phyloP scores from a whole-genome alignment of 2,888 invertebrate species.

The Chrysotoxum bicinctum region DNA sequence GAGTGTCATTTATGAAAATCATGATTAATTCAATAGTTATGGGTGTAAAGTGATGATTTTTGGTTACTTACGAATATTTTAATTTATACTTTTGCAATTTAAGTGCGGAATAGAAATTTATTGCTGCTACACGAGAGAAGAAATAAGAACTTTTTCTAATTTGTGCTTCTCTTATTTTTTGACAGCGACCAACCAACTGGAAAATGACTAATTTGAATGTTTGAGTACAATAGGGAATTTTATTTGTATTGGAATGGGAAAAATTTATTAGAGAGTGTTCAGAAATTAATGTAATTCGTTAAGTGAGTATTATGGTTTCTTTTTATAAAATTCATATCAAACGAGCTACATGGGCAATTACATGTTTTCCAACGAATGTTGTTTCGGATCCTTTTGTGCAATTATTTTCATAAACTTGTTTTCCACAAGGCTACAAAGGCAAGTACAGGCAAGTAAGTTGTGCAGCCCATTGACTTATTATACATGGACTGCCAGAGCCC shows the following conservation, averaged over 20 bases:
- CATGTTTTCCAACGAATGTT: no score
- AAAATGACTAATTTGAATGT: constrained; percentile 52
- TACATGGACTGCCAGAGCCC: no score
- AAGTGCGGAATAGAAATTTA: constrained; percentile 33
- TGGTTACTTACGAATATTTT: constrained; percentile 45
- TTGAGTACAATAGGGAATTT: constrained; percentile 23
- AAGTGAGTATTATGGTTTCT: neutral
- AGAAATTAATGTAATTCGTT: neutral
- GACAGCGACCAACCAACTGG: constrained; percentile 43
- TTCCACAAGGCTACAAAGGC: no score
- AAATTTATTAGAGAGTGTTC: neutral
- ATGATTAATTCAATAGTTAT: neutral
- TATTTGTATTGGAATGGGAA: neutral
- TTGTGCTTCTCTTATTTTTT: constrained; percentile 20
- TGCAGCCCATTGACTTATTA: no score
- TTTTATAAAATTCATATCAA: no score
- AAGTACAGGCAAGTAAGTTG: no score
- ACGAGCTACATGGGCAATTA: no score
- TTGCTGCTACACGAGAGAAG: constrained; percentile 9
- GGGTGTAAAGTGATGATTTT: constrained; percentile 21
- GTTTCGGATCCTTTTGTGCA: no score
- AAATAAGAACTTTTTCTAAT: constrained; percentile 20
- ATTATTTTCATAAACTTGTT: no score
- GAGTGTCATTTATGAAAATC: neutral
- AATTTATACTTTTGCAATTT: constrained; percentile 38